A percentile compares a stretch with the other conserved stretches of the same genome.
phyloP scores from a whole-genome alignment of 2,888 invertebrate species.

The Adelphocoris suturalis region DNA sequence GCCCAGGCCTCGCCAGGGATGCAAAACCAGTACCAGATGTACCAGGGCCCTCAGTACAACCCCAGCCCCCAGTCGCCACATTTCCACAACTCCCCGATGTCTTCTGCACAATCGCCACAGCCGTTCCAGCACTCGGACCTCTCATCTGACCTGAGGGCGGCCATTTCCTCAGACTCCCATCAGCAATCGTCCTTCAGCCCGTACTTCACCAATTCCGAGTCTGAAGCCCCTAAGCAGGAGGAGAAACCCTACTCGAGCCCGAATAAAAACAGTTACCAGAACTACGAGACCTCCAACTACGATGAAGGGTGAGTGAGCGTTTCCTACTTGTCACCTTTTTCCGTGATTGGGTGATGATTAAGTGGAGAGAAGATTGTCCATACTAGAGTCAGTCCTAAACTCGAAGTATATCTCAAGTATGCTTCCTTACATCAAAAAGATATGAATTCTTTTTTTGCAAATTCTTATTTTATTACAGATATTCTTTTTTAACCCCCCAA shows the following conservation, averaged over 20 bases:
- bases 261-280: slow-evolving; percentile 69
- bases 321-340: background rate
- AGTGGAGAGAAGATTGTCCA: background rate
- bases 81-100: slow-evolving; percentile 67
- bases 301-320: slow-evolving; percentile 66
- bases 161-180: slow-evolving; percentile 50
- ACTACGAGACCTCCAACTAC: slow-evolving; percentile 67
- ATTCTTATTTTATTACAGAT: too few relatives aligned
- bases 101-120: slow-evolving; percentile 62
- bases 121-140: slow-evolving; percentile 65
- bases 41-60: slow-evolving; percentile 64
- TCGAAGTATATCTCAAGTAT: too few relatives aligned
- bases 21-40: slow-evolving; percentile 62
- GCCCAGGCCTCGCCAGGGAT: slow-evolving; percentile 65
- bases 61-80: slow-evolving; percentile 64
- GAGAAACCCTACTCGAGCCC: slow-evolving; percentile 62
- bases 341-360: background rate
- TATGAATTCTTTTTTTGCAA: too few relatives aligned
- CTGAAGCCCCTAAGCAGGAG: slow-evolving; percentile 53
- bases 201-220: slow-evolving; percentile 57
- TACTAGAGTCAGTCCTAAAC: background rate
- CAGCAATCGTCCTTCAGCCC: slow-evolving; percentile 69
- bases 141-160: slow-evolving; percentile 66
- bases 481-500: too few relatives aligned
- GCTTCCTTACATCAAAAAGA: too few relatives aligned